A percentile compares a stretch with the other conserved stretches of the same genome.
These are phyloP conservation scores for Minunthozetes semirufus DNA, from an alignment of 2,888 invertebrate species.

Conservation along the genomic window DNA sequence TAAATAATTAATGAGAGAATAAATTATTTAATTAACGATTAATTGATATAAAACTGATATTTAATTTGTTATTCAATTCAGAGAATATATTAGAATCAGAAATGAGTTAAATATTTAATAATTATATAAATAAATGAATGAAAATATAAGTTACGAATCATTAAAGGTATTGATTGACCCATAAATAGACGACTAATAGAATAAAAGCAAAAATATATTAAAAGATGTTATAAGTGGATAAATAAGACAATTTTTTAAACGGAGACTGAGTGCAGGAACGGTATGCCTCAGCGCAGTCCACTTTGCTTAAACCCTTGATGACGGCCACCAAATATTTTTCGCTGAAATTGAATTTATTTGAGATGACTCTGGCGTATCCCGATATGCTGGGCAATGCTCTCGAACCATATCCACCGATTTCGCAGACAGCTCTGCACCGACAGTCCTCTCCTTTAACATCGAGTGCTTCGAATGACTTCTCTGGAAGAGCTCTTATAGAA, in stretches of 20 bases:
- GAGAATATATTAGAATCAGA: too few species aligned
- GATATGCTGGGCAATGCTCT: constrained; percentile 10
- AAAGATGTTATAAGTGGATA: constrained; percentile 19
- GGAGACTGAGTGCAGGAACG: constrained; percentile 3
- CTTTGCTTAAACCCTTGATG: constrained; percentile 19
- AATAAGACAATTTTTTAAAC: constrained; percentile 36
- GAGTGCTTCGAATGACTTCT: constrained; percentile 30
- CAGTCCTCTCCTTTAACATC: constrained; percentile 35
- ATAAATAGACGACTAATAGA: too few species aligned
- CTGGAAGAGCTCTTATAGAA: constrained; percentile 30
- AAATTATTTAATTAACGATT: too few species aligned
- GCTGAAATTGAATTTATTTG: not conserved
- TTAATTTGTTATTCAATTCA: too few species aligned
- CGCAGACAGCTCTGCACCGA: constrained; percentile 33
- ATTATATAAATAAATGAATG: too few species aligned
- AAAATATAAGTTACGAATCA: too few species aligned
- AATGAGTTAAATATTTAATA: too few species aligned
- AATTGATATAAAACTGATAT: too few species aligned
- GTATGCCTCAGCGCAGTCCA: not conserved
- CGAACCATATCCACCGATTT: constrained; percentile 24
- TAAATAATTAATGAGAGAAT: too few species aligned
- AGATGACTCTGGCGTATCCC: not conserved
- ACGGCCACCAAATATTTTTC: constrained; percentile 25
- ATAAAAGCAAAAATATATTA: not conserved
- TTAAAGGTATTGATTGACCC: too few species aligned